Evolutionary conservation across 2,888 invertebrate genomes (phyloP).

Genomic region (Selenia dentaria): DNA sequence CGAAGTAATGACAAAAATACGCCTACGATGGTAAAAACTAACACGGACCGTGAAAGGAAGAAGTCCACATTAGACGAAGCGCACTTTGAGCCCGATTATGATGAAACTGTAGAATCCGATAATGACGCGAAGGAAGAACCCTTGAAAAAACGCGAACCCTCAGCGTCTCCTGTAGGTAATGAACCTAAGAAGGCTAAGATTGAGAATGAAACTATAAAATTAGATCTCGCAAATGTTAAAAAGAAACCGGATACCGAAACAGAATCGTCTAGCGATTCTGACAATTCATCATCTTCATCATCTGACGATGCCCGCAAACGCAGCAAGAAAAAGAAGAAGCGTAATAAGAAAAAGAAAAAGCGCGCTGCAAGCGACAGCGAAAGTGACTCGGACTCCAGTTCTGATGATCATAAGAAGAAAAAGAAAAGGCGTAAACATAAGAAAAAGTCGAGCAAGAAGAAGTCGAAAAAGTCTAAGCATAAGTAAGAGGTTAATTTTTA

Average conservation of each 20-base stretch:
- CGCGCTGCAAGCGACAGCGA: slow-evolving; percentile 86
- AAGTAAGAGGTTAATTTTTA: slow-evolving; percentile 50
- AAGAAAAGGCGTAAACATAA: slow-evolving; percentile 89
- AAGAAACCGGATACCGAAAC: slow-evolving; percentile 76
- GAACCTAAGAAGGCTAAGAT: slow-evolving; percentile 66
- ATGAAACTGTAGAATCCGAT: slow-evolving; percentile 85
- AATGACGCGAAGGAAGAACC: slow-evolving; percentile 85
- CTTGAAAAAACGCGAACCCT: slow-evolving; percentile 68
- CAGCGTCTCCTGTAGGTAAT: slow-evolving; percentile 51
- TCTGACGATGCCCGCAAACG: slow-evolving; percentile 83
- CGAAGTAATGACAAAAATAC: slow-evolving; percentile 47
- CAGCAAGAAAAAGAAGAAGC: slow-evolving; percentile 87
- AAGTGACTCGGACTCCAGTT: slow-evolving; percentile 87
- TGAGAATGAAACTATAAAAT: slow-evolving; percentile 73
- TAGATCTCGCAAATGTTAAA: slow-evolving; percentile 76
- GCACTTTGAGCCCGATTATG: slow-evolving; percentile 90
- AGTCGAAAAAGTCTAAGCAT: slow-evolving; percentile 86
- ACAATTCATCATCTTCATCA: slow-evolving; percentile 79
- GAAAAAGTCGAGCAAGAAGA: slow-evolving; percentile 89
- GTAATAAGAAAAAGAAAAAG: slow-evolving; percentile 85
- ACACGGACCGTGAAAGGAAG: slow-evolving; percentile 81
- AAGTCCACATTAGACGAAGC: slow-evolving; percentile 89
- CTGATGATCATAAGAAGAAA: slow-evolving; percentile 87
- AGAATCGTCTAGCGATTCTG: slow-evolving; percentile 72
- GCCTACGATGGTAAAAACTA: slow-evolving; percentile 34